Conservation (phyloP, 2,888 invertebrate species). For the Drosophila cognata region DNA sequence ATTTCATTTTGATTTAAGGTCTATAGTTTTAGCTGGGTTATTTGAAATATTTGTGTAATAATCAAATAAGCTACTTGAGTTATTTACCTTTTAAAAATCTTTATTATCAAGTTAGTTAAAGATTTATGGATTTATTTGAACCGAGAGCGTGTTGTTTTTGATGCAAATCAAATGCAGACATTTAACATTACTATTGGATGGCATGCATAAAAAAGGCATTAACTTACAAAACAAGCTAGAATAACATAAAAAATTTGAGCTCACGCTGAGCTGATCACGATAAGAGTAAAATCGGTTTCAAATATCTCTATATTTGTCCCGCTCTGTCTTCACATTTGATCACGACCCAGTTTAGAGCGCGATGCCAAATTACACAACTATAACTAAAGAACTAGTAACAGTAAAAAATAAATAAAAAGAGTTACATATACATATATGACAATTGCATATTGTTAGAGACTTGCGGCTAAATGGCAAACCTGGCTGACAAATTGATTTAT, state of each 20-base stretch:
- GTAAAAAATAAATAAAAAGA: conserved; percentile 17
- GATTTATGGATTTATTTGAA: neutral
- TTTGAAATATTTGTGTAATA: neutral
- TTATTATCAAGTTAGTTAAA: neutral
- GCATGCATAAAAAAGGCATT: neutral
- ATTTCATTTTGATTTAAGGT: too few relatives aligned
- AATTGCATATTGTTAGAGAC: conserved; percentile 55
- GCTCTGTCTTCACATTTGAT: conserved; percentile 41
- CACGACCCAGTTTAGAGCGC: conserved; percentile 68
- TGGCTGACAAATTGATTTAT: conserved; percentile 65
- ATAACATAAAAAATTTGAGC: conserved; percentile 24
- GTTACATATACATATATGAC: conserved; percentile 60
- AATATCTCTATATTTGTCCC: conserved; percentile 26
- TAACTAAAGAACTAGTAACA: conserved; percentile 5
- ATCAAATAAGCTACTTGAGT: neutral
- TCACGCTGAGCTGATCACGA: conserved; percentile 46
- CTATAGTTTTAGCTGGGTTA: neutral
- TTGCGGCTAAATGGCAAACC: conserved; percentile 66
- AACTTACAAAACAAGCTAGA: neutral
- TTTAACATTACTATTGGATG: neutral
- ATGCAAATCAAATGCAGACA: conserved; percentile 4
- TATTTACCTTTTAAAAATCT: neutral
- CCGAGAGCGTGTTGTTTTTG: neutral
- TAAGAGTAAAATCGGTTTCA: conserved; percentile 11
- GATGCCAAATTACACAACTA: conserved; percentile 20